Base-by-base conservation (phyloP, 2,113 vertebrate species). In the Bombycilla garrulus region DNA sequence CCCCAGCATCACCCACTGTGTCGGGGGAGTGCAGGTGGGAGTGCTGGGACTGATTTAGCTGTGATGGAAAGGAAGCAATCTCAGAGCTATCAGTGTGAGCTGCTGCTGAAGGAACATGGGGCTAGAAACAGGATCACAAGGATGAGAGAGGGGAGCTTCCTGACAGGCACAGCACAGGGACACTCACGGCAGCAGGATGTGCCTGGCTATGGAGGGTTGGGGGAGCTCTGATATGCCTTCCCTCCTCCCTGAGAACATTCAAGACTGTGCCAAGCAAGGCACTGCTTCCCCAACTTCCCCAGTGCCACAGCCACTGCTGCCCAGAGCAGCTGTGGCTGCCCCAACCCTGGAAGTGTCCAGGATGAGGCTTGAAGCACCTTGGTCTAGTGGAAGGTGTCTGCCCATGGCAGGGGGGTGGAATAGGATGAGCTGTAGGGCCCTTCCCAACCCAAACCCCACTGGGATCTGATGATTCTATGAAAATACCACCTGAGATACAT, bases 1-100 rank as follows among this genome's bases (percentile, higher is more conserved):
- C 12, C 22, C 6, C 78, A 3, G 3, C 36, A 62, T 22, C 3
- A 50, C 31, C 40, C 11, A 8, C 4, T 0, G 8, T 15, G n/a
- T 29, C 60, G 51, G 3, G 56, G 22, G 40, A 21, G 11, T 17
- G 54, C 28, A 29, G 42, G 15, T 38, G 53, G 51, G 45, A 54
- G 11, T 6, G 22, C 65, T 40, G 58, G 20, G 42, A 67, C 60
- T 11, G 28, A 56, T 12, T 20, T 16, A 66, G 58, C 47, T 13
- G 0, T 6, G 33, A 24, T 5, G 25, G 81, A 64, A 33, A 20
- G 48, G 42, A 62, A 62, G 36, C 23, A 16, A 12, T 29, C 42
- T 26, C 53, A 40, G 36, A 62, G 33, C 29, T 42, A 19, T 33
- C 61, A 40, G 8, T 10, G 45, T 28, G 38, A 71, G 53, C 47